These are phyloP conservation scores for Leptocoma aspasia DNA, from an alignment of 2,113 vertebrate species.

Conservation along the genomic window DNA sequence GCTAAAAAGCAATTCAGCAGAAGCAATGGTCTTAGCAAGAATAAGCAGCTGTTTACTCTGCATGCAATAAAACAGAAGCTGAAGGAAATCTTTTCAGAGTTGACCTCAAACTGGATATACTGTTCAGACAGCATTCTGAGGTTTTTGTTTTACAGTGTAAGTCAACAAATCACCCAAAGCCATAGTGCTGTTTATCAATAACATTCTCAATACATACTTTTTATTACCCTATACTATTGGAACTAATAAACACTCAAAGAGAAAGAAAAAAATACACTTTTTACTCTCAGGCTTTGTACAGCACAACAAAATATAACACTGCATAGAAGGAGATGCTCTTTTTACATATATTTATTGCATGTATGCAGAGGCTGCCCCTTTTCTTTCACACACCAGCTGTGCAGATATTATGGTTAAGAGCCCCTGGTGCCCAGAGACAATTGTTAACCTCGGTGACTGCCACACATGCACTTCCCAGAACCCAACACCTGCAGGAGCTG, in stretches of 20 bases:
- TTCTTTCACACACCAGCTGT: background rate
- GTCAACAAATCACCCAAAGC: background rate
- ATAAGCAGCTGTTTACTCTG: background rate
- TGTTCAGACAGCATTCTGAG: background rate
- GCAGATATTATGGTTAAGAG: background rate
- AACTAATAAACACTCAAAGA: background rate
- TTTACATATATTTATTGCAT: background rate
- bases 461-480: fast-evolving
- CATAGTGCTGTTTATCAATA: background rate
- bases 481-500: background rate
- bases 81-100: background rate
- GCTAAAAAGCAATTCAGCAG: background rate
- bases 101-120: background rate
- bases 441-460: fast-evolving
- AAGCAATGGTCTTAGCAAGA: background rate
- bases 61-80: background rate
- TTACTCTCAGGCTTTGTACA: background rate
- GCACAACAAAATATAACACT: background rate
- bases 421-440: background rate
- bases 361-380: background rate
- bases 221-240: background rate
- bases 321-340: background rate
- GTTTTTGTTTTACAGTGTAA: background rate
- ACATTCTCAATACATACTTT: background rate
- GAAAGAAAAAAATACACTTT: background rate